phyloP scores from a whole-genome alignment of 2,113 vertebrate genomes.

The Athene noctua region DNA sequence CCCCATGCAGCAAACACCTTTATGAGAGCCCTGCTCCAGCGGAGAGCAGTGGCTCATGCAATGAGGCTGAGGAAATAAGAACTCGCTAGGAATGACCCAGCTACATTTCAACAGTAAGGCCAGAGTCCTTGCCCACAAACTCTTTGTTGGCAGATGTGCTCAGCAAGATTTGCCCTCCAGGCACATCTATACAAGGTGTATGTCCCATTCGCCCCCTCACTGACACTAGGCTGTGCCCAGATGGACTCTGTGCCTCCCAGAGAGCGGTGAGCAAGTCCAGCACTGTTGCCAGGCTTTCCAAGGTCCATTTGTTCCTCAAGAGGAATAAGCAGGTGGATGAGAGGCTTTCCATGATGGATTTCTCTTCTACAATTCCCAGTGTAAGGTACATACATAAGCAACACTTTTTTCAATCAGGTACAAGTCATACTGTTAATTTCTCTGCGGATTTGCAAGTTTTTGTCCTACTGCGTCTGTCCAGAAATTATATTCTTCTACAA shows the following conservation, averaged over 20 bases:
- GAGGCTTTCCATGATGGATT: not conserved
- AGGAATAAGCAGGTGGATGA: not conserved
- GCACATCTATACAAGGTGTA: not conserved
- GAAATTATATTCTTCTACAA: not conserved
- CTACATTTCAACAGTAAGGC: not conserved
- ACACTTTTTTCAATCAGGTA: not conserved
- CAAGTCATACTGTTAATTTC: not conserved
- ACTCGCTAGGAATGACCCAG: not conserved
- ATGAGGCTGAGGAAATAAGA: not conserved
- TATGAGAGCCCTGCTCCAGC: not conserved
- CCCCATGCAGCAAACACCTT: not conserved
- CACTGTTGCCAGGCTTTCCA: not conserved
- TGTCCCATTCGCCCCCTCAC: not conserved
- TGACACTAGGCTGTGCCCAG: not conserved
- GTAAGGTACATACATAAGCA: not conserved
- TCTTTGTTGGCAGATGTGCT: not conserved
- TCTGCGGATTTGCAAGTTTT: not conserved
- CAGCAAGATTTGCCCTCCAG: not conserved
- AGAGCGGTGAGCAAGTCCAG: not conserved
- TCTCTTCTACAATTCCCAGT: not conserved
- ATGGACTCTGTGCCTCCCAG: not conserved
- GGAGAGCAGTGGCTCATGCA: not conserved
- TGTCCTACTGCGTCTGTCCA: not conserved
- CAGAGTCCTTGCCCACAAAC: accelerated
- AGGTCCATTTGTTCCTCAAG: not conserved